A percentile compares a stretch with the other conserved stretches of the same genome.
These are phyloP conservation scores for Linepithema humile DNA, from an alignment of 1,140 invertebrate species.

Conservation along the genomic window DNA sequence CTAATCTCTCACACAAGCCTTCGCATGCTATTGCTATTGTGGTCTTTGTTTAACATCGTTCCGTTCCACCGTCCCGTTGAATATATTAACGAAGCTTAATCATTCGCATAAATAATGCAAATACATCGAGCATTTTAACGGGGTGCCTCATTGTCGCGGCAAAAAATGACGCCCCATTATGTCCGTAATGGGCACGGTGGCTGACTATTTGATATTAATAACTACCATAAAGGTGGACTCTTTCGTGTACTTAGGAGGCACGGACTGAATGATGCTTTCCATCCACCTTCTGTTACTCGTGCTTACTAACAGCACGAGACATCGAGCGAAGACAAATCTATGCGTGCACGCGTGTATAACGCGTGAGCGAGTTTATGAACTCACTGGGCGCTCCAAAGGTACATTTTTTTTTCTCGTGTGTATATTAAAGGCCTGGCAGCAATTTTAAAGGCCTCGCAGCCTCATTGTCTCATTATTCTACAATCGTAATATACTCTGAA, in stretches of 20 bases:
- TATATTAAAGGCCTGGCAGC: background rate
- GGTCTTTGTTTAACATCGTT: conserved; percentile 31
- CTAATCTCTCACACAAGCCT: background rate
- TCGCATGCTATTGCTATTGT: background rate
- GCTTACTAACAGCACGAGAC: conserved; percentile 67
- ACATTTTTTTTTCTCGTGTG: conserved; percentile 1
- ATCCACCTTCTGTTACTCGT: conserved; percentile 72
- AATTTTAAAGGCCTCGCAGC: background rate
- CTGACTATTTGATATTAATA: conserved; percentile 75
- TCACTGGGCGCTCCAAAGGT: conserved; percentile 18
- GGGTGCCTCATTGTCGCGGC: conserved; percentile 69
- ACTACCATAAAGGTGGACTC: conserved; percentile 71
- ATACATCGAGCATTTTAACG: conserved; percentile 67
- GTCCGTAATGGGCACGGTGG: conserved; percentile 70
- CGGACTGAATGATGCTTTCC: conserved; percentile 69
- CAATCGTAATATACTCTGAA: no score
- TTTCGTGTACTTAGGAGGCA: conserved; percentile 64
- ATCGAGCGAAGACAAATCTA: conserved; percentile 57
- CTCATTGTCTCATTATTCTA: background rate
- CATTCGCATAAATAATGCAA: conserved; percentile 65
- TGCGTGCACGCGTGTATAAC: conserved; percentile 24
- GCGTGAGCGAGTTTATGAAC: conserved; percentile 36
- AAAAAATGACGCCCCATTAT: conserved; percentile 71
- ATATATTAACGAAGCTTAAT: conserved; percentile 70
- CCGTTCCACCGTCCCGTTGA: conserved; percentile 33